These are phyloP conservation scores for Trigoniulus corallinus DNA, from an alignment of 1,140 invertebrate genomes.

Conservation along the genomic window DNA sequence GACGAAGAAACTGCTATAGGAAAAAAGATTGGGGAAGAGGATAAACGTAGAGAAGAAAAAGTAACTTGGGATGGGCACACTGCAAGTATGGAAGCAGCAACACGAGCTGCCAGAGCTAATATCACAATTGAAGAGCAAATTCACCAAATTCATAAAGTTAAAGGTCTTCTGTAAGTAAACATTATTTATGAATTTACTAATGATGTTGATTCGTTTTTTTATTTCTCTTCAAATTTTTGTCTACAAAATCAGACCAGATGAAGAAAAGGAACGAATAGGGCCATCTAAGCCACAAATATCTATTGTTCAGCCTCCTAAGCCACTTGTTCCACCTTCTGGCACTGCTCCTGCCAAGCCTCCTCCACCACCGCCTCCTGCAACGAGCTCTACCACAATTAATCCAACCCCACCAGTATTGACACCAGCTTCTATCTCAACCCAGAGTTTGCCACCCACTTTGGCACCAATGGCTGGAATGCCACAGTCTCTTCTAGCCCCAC, in stretches of 20 bases:
- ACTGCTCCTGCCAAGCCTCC: slow-evolving; percentile 10
- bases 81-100: slow-evolving; percentile 78
- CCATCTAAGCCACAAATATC: slow-evolving; percentile 32
- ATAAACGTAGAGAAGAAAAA: slow-evolving; percentile 65
- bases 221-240: background rate
- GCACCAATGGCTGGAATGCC: slow-evolving; percentile 1
- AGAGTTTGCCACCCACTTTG: background rate
- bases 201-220: background rate
- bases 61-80: slow-evolving; percentile 97
- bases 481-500: background rate
- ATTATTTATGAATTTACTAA: slow-evolving; percentile 5
- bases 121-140: slow-evolving; percentile 95
- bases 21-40: slow-evolving; percentile 97
- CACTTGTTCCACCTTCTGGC: slow-evolving; percentile 12
- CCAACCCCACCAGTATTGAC: background rate
- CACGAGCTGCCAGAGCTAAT: slow-evolving; percentile 76
- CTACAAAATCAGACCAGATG: slow-evolving; percentile 44
- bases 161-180: slow-evolving; percentile 51
- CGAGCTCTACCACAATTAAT: slow-evolving; percentile 2
- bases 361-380: slow-evolving; percentile 15
- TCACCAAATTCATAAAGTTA: slow-evolving; percentile 86
- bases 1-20: slow-evolving; percentile 97
- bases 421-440: too few species aligned
- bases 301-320: slow-evolving; percentile 46
- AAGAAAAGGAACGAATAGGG: slow-evolving; percentile 63